Base-by-base conservation (phyloP, 92 coral and sea anemone genomes). In the Plumapathes pennacea region DNA sequence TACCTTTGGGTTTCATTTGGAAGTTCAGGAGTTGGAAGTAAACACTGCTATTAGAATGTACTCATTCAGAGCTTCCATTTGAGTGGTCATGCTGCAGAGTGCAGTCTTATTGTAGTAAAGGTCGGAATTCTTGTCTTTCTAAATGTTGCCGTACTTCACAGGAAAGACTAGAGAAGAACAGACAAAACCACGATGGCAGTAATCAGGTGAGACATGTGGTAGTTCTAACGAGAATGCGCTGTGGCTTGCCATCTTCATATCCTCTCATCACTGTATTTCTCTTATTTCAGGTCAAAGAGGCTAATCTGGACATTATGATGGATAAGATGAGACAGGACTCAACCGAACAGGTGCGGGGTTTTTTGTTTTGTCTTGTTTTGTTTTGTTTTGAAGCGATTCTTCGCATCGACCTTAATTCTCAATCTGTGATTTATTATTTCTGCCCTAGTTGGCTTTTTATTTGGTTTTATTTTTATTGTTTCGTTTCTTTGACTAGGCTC, bases 261-360 rank as follows among this genome's bases (percentile, higher is more conserved):
- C 10, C 27, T 12, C 28, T 31, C 33, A 19, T 40, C 3, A n/a
- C 40, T 17, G 4, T 24, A 17, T 22, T 26, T 2, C 25, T 21
- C 18, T 12, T 64, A 1, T 40, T 10, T 10, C 38, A 89, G 97
- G 95, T 92, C 38, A 92, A 84, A 73, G 98, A 92, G 52, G 98
- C 98, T 10, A 88, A 92, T 52, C 79, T 92, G 45, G 98, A 92
- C 29, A 92, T 92, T 10, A 67, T 92, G 2, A 92, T 92, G 98
- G 98, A 92, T 71, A 83, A 86, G 55, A 80, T 92, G 94, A 82
- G 98, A 54, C 98, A 92, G 54, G 98, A 92, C 38, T 92, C 98
- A 38, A 76, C 72, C 2, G 81, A 84, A 33, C 55, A 42, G 60
- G 98, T 92, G 72, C 34, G 71, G 10, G 60, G 29, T 17, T 14